Base-by-base conservation (phyloP, 2,888 invertebrate species). In the Lissonota sp. region DNA sequence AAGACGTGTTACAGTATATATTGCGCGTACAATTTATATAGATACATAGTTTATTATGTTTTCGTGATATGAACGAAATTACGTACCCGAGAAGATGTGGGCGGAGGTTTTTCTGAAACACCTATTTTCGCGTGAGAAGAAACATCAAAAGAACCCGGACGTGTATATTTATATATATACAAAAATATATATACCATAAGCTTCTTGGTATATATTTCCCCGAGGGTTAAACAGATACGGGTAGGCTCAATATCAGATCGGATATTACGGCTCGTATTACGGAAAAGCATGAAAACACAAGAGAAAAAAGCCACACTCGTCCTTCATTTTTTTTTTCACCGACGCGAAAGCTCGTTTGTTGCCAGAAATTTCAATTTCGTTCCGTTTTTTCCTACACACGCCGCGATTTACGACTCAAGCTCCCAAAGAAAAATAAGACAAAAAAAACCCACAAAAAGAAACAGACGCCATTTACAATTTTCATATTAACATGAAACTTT, bases 201-300 rank as follows among this genome's bases (percentile, higher is more conserved):
- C 79, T 82, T 86, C 83, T 86, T 83, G 26, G 26, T 26, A 26
- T 82, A 81, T 86, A 87, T 89, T 88, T 88, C 87, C 26, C 88
- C 89, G 76, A 51, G 86, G 86, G 85, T 81, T 83, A 67, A 64
- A 63, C 76, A 58, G 70, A 67, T 67, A 63, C 76, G 63, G 70
- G 58, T 72, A 69, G 76, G 84, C 83, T 84, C 87, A 85, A 87
- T 86, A 86, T 81, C 85, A 84, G 84, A 86, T 85, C 86, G 80
- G 63, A 84, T 85, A 85, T 85, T 84, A 85, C 85, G 82, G 69
- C 75, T 82, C 66, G 71, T 84, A 84, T 83, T 76, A 85, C 79
- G 64, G 67, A 79, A 70, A 80, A 72, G 1, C 51, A 82, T 70
- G 51, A 71, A 64, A 62, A 67, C 58, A 58, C 5, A 58, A 40